Evolutionary conservation across 2,113 vertebrate species (phyloP).

Genomic region (Dryoscopus gambensis): DNA sequence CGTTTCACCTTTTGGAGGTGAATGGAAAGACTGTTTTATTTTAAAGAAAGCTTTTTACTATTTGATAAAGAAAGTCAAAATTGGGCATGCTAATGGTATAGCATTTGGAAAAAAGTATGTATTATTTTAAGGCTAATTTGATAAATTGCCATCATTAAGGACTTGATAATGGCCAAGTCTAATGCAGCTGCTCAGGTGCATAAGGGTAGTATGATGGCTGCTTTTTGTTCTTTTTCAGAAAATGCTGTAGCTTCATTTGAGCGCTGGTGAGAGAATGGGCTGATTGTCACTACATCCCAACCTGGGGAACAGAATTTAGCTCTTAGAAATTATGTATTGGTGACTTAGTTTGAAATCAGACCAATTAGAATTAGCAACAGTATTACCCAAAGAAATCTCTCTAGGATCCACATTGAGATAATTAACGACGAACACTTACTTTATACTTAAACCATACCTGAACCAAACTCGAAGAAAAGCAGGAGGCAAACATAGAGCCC

Average conservation of each 20-base stretch:
- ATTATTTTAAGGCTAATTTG: neutral
- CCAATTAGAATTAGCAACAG: neutral
- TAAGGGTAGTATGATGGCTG: neutral
- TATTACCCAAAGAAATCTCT: neutral
- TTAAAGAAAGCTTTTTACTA: neutral
- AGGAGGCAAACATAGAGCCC: fast-evolving
- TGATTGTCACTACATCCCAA: neutral
- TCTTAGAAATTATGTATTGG: neutral
- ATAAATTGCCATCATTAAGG: constrained; percentile 2
- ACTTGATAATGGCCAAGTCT: neutral
- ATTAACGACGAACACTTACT: neutral
- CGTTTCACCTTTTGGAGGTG: neutral
- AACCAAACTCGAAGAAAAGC: fast-evolving
- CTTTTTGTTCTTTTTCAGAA: neutral
- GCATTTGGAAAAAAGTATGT: neutral
- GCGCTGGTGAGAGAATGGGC: neutral
- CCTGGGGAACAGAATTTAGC: neutral
- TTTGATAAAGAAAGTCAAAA: neutral
- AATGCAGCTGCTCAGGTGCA: neutral
- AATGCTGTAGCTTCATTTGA: neutral
- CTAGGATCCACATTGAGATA: neutral
- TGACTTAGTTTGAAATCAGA: neutral
- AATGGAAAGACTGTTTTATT: neutral
- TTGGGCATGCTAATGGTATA: neutral
- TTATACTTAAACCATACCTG: neutral